Conservation (phyloP, 2,797 vertebrate genomes). For the Lindbergichthys nudifrons region DNA sequence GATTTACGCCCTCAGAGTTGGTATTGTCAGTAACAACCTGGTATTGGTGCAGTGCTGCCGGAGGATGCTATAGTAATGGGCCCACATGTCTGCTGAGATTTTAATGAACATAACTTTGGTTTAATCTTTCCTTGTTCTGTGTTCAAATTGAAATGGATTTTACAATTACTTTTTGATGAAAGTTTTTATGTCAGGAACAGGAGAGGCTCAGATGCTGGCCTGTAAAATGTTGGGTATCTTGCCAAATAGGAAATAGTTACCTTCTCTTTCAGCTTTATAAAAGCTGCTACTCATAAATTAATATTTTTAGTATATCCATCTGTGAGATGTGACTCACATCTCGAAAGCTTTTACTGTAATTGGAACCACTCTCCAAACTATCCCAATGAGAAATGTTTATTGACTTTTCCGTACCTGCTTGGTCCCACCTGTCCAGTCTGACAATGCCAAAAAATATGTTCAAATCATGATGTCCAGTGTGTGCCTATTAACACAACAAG, state of each 20-base stretch:
- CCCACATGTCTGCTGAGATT: neutral
- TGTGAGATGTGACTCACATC: neutral
- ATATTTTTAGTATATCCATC: neutral
- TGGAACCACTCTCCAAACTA: neutral
- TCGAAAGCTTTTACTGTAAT: neutral
- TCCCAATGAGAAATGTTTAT: slow-evolving; percentile 11
- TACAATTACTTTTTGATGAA: slow-evolving; percentile 18
- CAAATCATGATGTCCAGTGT: slow-evolving; percentile 8
- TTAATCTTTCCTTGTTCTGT: slow-evolving; percentile 13
- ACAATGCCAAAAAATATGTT: neutral
- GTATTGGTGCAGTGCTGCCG: neutral
- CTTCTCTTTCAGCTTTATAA: neutral
- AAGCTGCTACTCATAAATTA: neutral
- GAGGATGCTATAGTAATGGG: slow-evolving; percentile 3
- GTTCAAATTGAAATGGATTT: slow-evolving; percentile 16
- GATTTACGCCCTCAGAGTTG: slow-evolving; percentile 10
- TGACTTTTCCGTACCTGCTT: neutral
- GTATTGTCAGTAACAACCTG: neutral
- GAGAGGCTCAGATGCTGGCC: neutral
- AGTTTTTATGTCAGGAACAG: neutral
- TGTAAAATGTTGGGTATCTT: neutral
- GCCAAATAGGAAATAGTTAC: neutral
- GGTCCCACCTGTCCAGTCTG: slow-evolving; percentile 1
- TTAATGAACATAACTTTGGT: slow-evolving; percentile 12
- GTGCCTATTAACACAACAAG: slow-evolving; percentile 7